Base-by-base conservation (phyloP, 2,888 invertebrate species). In the Rhagonycha lutea region DNA sequence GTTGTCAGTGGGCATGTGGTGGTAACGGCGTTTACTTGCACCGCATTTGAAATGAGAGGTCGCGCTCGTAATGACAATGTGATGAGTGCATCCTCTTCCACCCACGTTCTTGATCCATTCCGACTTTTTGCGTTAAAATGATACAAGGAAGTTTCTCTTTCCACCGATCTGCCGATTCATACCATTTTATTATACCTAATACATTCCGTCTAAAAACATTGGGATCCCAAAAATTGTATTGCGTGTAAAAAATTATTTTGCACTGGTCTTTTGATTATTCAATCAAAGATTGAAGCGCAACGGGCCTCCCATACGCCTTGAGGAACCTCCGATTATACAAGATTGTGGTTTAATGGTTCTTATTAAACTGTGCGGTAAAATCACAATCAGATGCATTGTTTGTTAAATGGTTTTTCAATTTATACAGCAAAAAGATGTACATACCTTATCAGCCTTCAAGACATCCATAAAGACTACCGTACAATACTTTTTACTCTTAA, bases 1-100 rank as follows among this genome's bases (percentile, higher is more conserved):
- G 86, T 88, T 88, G 87, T 87, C 87, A 85, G 85, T 85, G 86
- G 87, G 86, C 88, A 87, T 87, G 86, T 87, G 87, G 86, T 86
- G 86, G 86, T 87, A 87, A 88, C 87, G 86, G 86, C 85, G 84
- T 85, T 83, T 85, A 85, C 86, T 83, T 85, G 86, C 83, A 82
- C 82, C 84, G 86, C 86, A 87, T 87, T 86, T 85, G 84, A 85
- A 86, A 87, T 86, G 85, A 86, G 85, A 83, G 84, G 84, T 84
- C 85, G 83, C 84, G 84, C 83, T 82, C 83, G 81, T 87, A 87
- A 87, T 87, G 86, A 86, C 87, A 86, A 85, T 86, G 85, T 86
- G 86, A 87, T 87, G 86, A 86, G 86, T 71, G 68, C 74, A 74
- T 74, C 72, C 71, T 74, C 74, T 70, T 76, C 76, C 70, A 70